Base-by-base conservation (phyloP, 2,797 vertebrate species). In the Pelochelys cantorii region DNA sequence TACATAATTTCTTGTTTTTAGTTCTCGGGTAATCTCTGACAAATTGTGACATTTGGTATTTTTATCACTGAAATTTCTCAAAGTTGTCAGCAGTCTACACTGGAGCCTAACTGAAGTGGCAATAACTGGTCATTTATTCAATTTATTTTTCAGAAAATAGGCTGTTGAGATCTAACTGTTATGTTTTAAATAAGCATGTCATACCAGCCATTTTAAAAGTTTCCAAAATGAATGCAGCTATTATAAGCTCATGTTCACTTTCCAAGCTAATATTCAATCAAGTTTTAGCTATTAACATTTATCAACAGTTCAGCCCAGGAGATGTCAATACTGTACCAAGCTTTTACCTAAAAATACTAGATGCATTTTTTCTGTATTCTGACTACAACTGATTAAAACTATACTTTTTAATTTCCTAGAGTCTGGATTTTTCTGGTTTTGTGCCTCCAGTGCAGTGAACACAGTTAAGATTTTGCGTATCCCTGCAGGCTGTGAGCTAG, bases 61-160 rank as follows among this genome's bases (percentile, higher is more conserved):
- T 96, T 89, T 71, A 85, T 12, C 55, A 53, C 85, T 84, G 89
- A 95, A 91, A 95, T 94, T 93, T 92, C 75, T 91, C 82, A 80
- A 90, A 97, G 90, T 53, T 88, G n/a, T 83, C 92, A 92, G 81
- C 27, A 5, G 65, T 78, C 74, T 89, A 12, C 86, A 81, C 15
- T 84, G 52, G 14, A 7, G 84, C 82, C 62, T 88, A 93, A 93
- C 93, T 86, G 90, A 62, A 87, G 20, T 29, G 80, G 89, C 90
- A 89, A 90, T 87, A 95, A 92, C 79, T 84, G 56, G 79, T 12
- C 88, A 89, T 87, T 86, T 57, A 89, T 84, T 86, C 55, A 56
- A 71, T 55, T 18, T 11, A 59, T 89, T 94, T 93, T 85, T 89
- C 79, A 91, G 86, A 83, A 95, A 95, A 96, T 4, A 85, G 55